A percentile compares a stretch with the other conserved stretches of the same genome.
Evolutionary conservation across 2,888 invertebrate genomes (phyloP).

Genomic region (Meghimatium bilineatum): DNA sequence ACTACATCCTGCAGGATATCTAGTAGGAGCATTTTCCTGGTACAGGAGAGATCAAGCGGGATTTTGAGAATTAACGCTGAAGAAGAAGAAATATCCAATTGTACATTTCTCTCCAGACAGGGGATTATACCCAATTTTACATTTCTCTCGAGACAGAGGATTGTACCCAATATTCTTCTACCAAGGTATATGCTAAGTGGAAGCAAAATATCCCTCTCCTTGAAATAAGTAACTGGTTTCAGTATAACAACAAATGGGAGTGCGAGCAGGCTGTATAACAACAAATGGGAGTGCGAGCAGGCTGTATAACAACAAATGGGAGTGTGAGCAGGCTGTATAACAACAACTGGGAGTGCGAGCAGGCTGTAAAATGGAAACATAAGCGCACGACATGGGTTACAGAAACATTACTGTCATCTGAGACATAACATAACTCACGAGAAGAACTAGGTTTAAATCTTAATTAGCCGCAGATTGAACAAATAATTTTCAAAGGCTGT

Average conservation of each 20-base stretch:
- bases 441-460: background rate
- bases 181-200: too few relatives aligned
- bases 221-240: background rate
- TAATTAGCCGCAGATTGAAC: slow-evolving; percentile 20
- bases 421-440: background rate
- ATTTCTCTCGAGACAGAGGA: too few relatives aligned
- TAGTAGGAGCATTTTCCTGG: too few relatives aligned
- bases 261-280: background rate
- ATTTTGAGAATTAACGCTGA: too few relatives aligned
- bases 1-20: too few relatives aligned
- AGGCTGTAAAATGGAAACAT: background rate
- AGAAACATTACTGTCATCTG: background rate
- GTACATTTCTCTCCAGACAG: too few relatives aligned
- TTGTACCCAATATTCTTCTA: too few relatives aligned
- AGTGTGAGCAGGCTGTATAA: background rate
- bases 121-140: too few relatives aligned
- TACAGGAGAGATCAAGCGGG: too few relatives aligned
- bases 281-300: background rate
- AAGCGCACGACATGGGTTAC: background rate
- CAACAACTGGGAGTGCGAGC: background rate
- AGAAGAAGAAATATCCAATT: too few relatives aligned
- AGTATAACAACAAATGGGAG: background rate
- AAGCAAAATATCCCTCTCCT: too few relatives aligned
- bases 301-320: background rate
- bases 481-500: background rate